Evolutionary conservation across 2,888 invertebrate genomes (phyloP), one percentile per base, ranked within the genome.

Genomic region (Cryptosula pallasiana): DNA sequence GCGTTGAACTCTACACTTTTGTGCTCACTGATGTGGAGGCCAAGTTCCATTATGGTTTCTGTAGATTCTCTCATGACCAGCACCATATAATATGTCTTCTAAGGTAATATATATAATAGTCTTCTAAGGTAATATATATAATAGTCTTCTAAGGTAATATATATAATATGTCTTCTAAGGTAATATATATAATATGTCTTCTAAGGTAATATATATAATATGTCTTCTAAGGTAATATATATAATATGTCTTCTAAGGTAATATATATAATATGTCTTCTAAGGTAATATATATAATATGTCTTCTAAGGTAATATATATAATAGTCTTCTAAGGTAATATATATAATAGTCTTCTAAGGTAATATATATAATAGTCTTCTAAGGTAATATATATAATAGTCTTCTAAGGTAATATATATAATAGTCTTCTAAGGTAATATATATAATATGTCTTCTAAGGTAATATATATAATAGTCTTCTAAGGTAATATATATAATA

Each of bases 1-100:
- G 91, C 74, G 92, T 96, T 73, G 94, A 96, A 85, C 92, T 94
- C 80, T 99, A 95, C 86, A 96, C 96, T 34, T 99, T 98, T 87
- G 97, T 96, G 71, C 87, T 98, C 81, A 99, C 98, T 32, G 94
- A 93, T 78, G 89, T 91, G 78, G 94, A 95, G 83, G 94, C 95
- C 34, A 95, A 94, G 87, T 97, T 94, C 90, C 94, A 94, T 55
- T 99, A 94, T 88, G 97, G 97, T 76, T 98, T 94, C 86, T 97
- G 96, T 85, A 91, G 98, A 34, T 95, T 94, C 85, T 94, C 96
- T 83, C 93, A 95, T 2, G 91, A 63, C 34, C 63, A 63, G 32
- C 20, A 63, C 63, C 32, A 63, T 9, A 63, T 63, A 27, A 63
- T 63, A 9, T 87, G 87, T 77, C 81, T 87, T 32, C 76, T 87